Base-by-base conservation (phyloP, 2,113 vertebrate species). In the Eurypyga helias region DNA sequence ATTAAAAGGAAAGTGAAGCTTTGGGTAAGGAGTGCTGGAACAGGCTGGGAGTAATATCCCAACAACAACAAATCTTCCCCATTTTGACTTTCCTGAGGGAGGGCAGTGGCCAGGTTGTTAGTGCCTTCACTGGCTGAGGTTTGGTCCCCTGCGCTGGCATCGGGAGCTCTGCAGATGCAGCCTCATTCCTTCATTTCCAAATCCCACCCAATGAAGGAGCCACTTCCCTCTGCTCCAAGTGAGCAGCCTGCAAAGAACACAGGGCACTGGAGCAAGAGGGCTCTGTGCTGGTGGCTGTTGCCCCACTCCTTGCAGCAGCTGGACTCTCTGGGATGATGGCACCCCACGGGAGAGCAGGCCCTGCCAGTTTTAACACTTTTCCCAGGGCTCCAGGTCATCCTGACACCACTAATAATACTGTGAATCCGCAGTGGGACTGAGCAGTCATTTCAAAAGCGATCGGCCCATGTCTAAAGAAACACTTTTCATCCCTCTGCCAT, bases 51-150 rank as follows among this genome's bases (percentile, higher is more conserved):
- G 72, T 61, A 55, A 86, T 9, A 46, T 13, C 33, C 34, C 28
- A 26, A 0, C 0, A 3, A 61, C 26, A 31, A 57, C 20, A 58
- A 36, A 58, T n/a, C 9, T 29, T 70, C 31, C n/a, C 25, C 4
- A 3, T 60, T 67, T 20, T 29, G 26, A n/a, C n/a, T 33, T 54
- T 34, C 14, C 70, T n/a, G 38, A 3, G 1, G 52, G 34, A 45
- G 24, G 33, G n/a, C n/a, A 70, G 33, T 0, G 8, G 15, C 6
- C 0, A 11, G 54, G 23, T 34, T 0, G 0, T 54, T 20, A 58
- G 18, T 67, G 33, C 31, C 29, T 60, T 58, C 21, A 62, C 3
- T 21, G 0, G 0, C 6, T 6, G 33, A 54, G 23, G 34, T 64
- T 78, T 0, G 2, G 29, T 33, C 19, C n/a, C 24, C 31, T 0